Percentiles rank a stretch among this genome's conserved stretches.
These are phyloP conservation scores for Aselliscus stoliczkanus DNA, from an alignment of 2,797 vertebrate genomes.

Conservation along the genomic window DNA sequence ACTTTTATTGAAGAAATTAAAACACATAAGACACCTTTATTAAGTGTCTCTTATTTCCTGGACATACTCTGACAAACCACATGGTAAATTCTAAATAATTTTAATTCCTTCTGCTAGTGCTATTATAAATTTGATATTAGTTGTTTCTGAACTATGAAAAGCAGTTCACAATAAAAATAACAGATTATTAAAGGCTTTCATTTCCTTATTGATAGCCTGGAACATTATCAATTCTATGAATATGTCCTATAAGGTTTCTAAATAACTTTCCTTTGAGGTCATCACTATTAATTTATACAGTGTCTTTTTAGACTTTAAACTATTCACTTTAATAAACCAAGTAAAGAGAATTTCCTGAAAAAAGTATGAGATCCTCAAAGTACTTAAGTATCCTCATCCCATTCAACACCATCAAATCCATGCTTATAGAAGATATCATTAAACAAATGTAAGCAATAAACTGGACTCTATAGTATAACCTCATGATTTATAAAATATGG, in stretches of 20 bases:
- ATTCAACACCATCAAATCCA: neutral
- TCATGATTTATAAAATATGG: neutral
- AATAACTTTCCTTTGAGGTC: neutral
- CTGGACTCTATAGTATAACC: neutral
- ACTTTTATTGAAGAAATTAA: constrained; percentile 12
- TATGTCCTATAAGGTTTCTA: neutral
- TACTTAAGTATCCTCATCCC: neutral
- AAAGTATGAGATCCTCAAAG: neutral
- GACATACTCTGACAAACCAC: neutral
- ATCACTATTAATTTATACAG: neutral
- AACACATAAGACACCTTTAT: neutral
- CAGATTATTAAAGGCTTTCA: neutral
- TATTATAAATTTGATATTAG: neutral
- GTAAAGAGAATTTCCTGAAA: neutral
- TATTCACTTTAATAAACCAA: neutral
- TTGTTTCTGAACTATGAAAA: constrained; percentile 1
- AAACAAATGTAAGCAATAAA: neutral
- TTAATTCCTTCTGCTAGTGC: neutral
- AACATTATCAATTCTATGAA: neutral
- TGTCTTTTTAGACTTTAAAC: neutral
- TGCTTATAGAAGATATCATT: neutral
- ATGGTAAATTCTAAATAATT: neutral
- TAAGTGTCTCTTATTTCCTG: neutral
- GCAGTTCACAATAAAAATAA: neutral
- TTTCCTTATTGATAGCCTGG: neutral